phyloP scores from a whole-genome alignment of 2,888 invertebrate genomes.

The Dichetophora obliterata region DNA sequence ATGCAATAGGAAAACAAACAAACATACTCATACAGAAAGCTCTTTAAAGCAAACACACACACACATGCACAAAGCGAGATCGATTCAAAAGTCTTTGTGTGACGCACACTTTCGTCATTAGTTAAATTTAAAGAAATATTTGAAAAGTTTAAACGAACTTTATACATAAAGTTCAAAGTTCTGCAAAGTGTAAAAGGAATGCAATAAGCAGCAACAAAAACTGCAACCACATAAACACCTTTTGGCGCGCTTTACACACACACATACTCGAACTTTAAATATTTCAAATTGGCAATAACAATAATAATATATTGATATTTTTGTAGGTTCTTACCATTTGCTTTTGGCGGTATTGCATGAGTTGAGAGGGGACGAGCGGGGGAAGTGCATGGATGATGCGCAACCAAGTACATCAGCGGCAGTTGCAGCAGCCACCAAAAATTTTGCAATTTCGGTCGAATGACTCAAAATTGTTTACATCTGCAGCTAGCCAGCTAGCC shows the following conservation, averaged over 20 bases:
- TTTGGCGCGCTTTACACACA: not conserved
- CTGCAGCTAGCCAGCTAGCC: not conserved
- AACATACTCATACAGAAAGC: not conserved
- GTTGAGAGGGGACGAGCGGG: no score
- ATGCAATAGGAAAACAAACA: conserved; percentile 1
- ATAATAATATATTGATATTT: conserved; percentile 1
- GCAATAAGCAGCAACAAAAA: not conserved
- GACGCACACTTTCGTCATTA: not conserved
- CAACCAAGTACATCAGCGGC: not conserved
- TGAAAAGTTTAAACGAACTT: not conserved
- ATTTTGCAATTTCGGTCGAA: conserved; percentile 3
- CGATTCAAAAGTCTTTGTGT: not conserved
- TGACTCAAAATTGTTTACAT: conserved; percentile 17
- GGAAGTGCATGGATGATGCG: not conserved
- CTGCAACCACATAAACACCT: not conserved
- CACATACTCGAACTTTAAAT: not conserved
- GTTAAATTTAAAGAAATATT: not conserved
- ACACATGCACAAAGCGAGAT: not conserved
- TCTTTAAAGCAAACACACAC: not conserved
- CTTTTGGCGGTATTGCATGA: no score
- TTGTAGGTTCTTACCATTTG: not conserved
- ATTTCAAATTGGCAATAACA: conserved; percentile 4
- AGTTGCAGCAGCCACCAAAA: not conserved
- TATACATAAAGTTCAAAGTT: conserved; percentile 15
- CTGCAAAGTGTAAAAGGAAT: not conserved